Base-by-base conservation (phyloP, 2,888 invertebrate genomes). In the Eristalinus aeneus region DNA sequence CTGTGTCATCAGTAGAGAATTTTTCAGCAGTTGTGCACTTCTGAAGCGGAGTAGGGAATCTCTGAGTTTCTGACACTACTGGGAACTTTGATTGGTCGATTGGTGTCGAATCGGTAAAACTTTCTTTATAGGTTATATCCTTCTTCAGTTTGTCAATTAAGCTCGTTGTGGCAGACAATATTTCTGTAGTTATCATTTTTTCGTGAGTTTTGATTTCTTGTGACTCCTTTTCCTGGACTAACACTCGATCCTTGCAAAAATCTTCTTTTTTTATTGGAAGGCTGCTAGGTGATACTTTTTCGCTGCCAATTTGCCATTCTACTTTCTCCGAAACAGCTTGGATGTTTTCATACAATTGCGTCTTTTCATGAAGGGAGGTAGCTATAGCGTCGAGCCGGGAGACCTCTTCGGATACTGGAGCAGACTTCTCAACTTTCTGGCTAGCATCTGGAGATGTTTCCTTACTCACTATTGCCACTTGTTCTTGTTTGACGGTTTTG, bases 351-450 rank as follows among this genome's bases (percentile, higher is more conserved):
- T n/a, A n/a, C n/a, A n/a, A n/a, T 27, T 27, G 27, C 5, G 27
- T 3, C 5, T 27, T 27, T 27, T 27, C 27, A 27, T n/a, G n/a
- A n/a, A n/a, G n/a, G n/a, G n/a, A n/a, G n/a, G n/a, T n/a, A n/a
- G n/a, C n/a, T n/a, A n/a, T n/a, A n/a, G n/a, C n/a, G 8, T 46
- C 74, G 0, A 81, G 85, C 8, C 85, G 68, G 0, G 89, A 89
- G 8, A 54, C 36, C 16, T 88, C 88, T n/a, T 87, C 87, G 0
- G 88, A 85, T 12, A 75, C 31, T 32, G 69, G 16, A 8, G 60
- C 6, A 0, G 88, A 83, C 32, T 87, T 85, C 0, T 87, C 88
- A 68, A 88, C 88, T 56, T 56, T 54, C 54, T 34, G 34, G 10
- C 34, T 34, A 6, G 34, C 34, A 1, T 4, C 34, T 34, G 34